phyloP scores from a whole-genome alignment of 2,888 invertebrate genomes.

The Crepidodera aurea region DNA sequence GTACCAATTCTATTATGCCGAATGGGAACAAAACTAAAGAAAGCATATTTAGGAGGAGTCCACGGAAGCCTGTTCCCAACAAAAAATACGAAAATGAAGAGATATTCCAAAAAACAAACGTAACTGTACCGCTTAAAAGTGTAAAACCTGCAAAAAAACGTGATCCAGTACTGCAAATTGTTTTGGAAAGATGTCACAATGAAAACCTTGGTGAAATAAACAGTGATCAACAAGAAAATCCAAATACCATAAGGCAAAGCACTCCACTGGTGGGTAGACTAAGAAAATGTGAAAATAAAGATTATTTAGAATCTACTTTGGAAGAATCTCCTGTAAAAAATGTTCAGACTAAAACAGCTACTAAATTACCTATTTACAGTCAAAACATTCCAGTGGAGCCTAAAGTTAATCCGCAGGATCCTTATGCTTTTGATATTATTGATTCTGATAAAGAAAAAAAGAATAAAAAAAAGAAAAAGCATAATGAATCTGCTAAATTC shows the following conservation, averaged over 20 bases:
- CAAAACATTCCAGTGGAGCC: slow-evolving; percentile 6
- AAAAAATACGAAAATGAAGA: no score
- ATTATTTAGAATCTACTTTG: slow-evolving; percentile 23
- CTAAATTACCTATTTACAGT: slow-evolving; percentile 31
- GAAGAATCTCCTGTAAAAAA: slow-evolving; percentile 13
- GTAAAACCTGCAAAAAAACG: background rate
- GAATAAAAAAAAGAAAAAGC: slow-evolving; percentile 9
- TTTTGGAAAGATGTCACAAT: background rate
- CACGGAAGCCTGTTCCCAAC: no score
- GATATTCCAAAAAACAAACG: background rate
- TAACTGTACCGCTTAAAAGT: background rate
- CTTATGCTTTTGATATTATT: slow-evolving; percentile 33
- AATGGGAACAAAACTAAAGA: no score
- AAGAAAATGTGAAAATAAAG: slow-evolving; percentile 10
- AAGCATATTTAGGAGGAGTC: no score
- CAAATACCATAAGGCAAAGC: background rate
- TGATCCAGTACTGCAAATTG: background rate
- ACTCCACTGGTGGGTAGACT: slow-evolving; percentile 14
- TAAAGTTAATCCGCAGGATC: slow-evolving; percentile 22
- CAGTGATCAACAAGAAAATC: background rate
- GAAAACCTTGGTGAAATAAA: background rate
- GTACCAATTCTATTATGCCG: no score
- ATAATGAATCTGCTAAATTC: slow-evolving; percentile 19
- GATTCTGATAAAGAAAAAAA: slow-evolving; percentile 17
- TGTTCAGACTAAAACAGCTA: background rate